Evolutionary conservation across 1,140 invertebrate species (phyloP).

Genomic region (Listronotus bonariensis): DNA sequence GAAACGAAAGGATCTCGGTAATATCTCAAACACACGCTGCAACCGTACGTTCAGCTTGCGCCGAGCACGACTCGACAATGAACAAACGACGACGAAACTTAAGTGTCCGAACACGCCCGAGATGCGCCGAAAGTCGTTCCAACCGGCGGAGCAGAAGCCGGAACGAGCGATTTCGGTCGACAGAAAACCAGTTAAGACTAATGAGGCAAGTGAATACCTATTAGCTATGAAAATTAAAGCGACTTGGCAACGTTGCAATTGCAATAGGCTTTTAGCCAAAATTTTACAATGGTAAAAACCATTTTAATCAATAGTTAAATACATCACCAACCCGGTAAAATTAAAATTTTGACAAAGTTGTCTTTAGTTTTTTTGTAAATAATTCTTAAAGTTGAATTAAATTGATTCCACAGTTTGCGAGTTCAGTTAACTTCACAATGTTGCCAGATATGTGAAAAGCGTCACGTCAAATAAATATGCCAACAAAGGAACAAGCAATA

Average conservation of each 20-base stretch:
- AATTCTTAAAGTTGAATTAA: too few species aligned
- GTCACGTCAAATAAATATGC: too few species aligned
- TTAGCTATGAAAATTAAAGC: too few species aligned
- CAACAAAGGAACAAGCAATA: too few species aligned
- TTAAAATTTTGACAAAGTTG: too few species aligned
- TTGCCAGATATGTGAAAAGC: background rate
- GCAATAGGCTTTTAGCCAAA: too few species aligned
- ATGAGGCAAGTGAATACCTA: conserved; percentile 36
- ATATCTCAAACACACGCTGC: conserved; percentile 60
- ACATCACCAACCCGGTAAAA: too few species aligned
- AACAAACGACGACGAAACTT: conserved; percentile 43
- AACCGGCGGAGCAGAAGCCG: conserved; percentile 38
- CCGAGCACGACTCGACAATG: conserved; percentile 50
- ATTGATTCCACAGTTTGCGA: too few species aligned
- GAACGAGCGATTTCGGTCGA: conserved; percentile 53
- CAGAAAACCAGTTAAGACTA: conserved; percentile 49
- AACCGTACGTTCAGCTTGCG: conserved; percentile 59
- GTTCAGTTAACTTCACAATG: background rate
- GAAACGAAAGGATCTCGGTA: conserved; percentile 48
- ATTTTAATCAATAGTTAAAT: too few species aligned
- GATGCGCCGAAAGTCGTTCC: conserved; percentile 55
- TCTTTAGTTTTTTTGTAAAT: too few species aligned
- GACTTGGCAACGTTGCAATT: too few species aligned
- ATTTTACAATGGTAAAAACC: too few species aligned
- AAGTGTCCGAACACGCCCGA: conserved; percentile 62